Evolutionary conservation across 2,113 vertebrate species (phyloP), one percentile per base, ranked within the genome.

Genomic region (Axis porcinus): DNA sequence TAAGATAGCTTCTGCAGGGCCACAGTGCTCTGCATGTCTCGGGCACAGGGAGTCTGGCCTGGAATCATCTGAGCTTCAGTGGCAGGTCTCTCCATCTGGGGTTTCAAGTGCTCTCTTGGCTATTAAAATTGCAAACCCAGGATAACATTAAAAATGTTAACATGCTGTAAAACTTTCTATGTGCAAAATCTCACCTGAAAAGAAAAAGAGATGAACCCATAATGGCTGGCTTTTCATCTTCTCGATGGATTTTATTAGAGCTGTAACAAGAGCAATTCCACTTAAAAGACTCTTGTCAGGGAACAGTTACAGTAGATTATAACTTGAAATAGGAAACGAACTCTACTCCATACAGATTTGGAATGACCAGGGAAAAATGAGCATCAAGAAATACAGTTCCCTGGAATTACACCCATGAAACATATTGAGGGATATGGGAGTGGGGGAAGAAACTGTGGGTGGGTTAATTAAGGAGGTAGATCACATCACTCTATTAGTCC

Each of bases 221-320:
- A 98, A 98, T 97, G 91, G 36, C 92, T 97, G 54, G 94, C 97
- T 98, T 98, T 98, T 97, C 85, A 96, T 99, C 97, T 98, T 98
- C 95, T 95, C 7, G 55, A 97, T 92, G 97, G 97, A 96, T 98
- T 98, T 99, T 99, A 98, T 98, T 98, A 96, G 7, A 79, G 96
- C 93, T 98, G 89, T 98, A 99, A 99, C 97, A 97, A 97, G 97
- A 98, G 97, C 93, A 98, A 98, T 98, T 98, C 98, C 97, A 98
- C 92, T 97, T 98, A 98, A 99, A 98, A 97, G 97, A 78, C 94
- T 97, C 96, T 96, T 98, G 98, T 98, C 98, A 97, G 98, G 97
- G 94, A 98, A 98, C 96, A 97, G 94, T 98, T 97, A 96, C 94
- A 97, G 96, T 64, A 98, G 98, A 92, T 98, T 98, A 91, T 97